Base-by-base conservation (phyloP, 1,140 invertebrate genomes). In the Drosophila ogumai region DNA sequence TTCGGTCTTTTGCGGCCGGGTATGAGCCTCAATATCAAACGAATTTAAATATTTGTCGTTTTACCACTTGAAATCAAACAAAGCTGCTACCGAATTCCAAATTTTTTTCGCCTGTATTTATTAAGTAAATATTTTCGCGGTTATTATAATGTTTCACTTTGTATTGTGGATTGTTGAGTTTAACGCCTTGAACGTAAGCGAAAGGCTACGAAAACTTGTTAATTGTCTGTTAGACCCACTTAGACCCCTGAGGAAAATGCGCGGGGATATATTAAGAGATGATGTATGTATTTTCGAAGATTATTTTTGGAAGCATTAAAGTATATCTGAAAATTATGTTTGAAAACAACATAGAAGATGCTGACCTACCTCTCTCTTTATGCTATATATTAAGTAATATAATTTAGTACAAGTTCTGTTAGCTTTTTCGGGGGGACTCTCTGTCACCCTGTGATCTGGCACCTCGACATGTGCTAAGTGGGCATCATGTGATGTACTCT, bases 381-480 rank as follows among this genome's bases (percentile, higher is more conserved):
- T 38, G 10, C 6, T 6, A 25, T 32, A n/a, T 38, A 38, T 47
- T 28, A 55, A 38, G 8, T 55, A 38, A 25, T 10, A 55, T 25
- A 25, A n/a, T 38, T 38, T 25, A 6, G 19, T 6, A 12, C 13
- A 55, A 55, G 22, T 34, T 47, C 13, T 34, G 2, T 0, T 1
- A 22, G 36, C 19, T 10, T 43, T 34, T 63, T 32, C 25, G 25
- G 25, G n/a, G 0, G 25, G 25, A 28, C 25, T n/a, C 28, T 36
- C 34, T 80, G 65, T 76, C 65, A 80, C 47, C 75, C 57, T 43
- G 57, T 38, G 40, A 69, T 58, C 50, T 59, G 46, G 49, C 64
- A 56, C 74, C 74, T 77, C 49, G 41, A 43, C 43, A 84, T 52
- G 80, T 88, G 84, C 68, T 88, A 88, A 88, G 36, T 88, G 72